phyloP scores from a whole-genome alignment of 2,113 vertebrate genomes.

The Zosterops hypoxanthus region DNA sequence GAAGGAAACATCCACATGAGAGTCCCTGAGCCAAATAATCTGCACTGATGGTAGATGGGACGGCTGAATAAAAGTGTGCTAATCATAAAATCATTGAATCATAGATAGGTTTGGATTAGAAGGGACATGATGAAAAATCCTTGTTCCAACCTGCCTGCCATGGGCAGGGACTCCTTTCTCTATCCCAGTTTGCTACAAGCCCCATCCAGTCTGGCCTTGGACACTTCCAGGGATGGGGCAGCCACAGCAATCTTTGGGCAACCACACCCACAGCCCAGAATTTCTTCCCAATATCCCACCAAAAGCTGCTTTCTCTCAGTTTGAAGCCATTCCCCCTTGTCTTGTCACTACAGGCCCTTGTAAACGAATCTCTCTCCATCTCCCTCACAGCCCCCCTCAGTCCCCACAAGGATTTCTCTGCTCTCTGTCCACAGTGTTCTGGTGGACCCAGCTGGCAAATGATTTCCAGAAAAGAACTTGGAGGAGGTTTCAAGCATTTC shows the following conservation, averaged over 20 bases:
- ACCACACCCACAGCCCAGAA: neutral
- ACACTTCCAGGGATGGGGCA: neutral
- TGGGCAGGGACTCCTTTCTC: neutral
- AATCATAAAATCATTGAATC: neutral
- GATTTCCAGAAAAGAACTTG: neutral
- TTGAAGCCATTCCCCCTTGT: neutral
- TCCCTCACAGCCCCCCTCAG: neutral
- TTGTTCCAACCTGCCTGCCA: neutral
- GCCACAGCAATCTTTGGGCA: neutral
- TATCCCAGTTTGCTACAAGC: fast-evolving
- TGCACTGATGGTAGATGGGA: neutral
- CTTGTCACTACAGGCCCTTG: neutral
- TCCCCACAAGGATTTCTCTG: neutral
- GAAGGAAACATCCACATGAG: neutral
- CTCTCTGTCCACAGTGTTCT: neutral
- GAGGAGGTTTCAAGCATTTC: neutral
- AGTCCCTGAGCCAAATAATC: fast-evolving
- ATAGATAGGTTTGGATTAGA: neutral
- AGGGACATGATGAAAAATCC: neutral
- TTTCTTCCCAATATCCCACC: neutral
- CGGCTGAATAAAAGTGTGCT: neutral
- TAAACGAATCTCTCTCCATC: neutral
- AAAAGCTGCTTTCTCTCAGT: neutral
- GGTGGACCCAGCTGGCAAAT: neutral
- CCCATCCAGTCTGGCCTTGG: too few species aligned